Evolutionary conservation across 2,113 vertebrate species (phyloP), one percentile per base, ranked within the genome.

Genomic region (Physeter macrocephalus): DNA sequence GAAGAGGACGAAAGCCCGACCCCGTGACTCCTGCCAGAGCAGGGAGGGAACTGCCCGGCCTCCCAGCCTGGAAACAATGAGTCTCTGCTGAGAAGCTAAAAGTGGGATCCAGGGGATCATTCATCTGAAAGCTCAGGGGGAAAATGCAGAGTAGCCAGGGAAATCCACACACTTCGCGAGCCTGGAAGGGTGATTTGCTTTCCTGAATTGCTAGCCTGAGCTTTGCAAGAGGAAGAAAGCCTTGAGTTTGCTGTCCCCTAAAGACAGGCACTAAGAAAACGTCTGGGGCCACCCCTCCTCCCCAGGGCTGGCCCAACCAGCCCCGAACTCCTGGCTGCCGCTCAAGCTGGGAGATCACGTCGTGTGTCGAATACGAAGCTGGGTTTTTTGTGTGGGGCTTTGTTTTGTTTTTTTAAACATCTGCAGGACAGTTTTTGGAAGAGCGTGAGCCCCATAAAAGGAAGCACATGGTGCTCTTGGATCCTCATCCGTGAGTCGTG

Each of bases 201-300:
- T 0, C 77, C 64, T 81, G 71, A 88, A 17, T 67, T 13, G 69
- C 36, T 20, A 17, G 74, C 77, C 6, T 92, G 85, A 46, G 77
- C 59, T 84, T 64, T 88, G 64, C 96, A 43, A 92, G 89, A 89
- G 97, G 80, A 97, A 93, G 96, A 62, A 94, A n/a, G 69, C 94
- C 96, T 31, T 3, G 74, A 2, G 21, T 90, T 96, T 90, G n/a
- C 80, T 95, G 21, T 95, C n/a, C 39, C 90, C 97, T 9, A 66
- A 97, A 95, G 88, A 61, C 43, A 27, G 29, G 78, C 39, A 15
- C 95, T 80, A 23, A 86, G 69, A 62, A 71, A 15, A 83, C 61
- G 15, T 84, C 96, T 92, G 94, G 54, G 12, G 43, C 41, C 75
- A 92, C 93, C 93, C 71, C 72, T 81, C 0, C 54, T 59, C 84